Percentiles rank a stretch among this genome's conserved stretches.
phyloP scores from a whole-genome alignment of 2,888 invertebrate genomes.

The Zygogramma bicolorata region DNA sequence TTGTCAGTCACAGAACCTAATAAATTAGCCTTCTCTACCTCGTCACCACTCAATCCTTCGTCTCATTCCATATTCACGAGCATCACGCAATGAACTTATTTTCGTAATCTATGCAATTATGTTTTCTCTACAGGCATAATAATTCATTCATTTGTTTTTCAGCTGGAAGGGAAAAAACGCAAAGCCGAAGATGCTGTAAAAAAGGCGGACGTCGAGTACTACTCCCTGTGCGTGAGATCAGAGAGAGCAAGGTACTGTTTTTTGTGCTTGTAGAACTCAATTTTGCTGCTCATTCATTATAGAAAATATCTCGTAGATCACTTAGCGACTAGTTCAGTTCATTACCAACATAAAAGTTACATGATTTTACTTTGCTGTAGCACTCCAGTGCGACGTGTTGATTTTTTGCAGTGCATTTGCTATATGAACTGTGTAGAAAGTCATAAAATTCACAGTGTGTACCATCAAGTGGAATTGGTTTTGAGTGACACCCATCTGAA shows the following conservation, averaged over 20 bases:
- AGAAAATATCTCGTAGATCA: no score
- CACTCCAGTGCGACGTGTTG: no score
- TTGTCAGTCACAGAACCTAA: neutral
- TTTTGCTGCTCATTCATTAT: no score
- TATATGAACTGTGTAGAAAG: no score
- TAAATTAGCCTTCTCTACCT: neutral
- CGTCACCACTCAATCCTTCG: neutral
- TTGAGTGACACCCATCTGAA: no score
- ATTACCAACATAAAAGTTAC: no score
- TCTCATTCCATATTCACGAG: neutral
- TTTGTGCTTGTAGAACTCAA: neutral
- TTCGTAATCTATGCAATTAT: neutral
- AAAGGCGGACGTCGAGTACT: constrained; percentile 94
- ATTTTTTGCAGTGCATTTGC: no score
- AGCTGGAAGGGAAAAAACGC: constrained; percentile 88
- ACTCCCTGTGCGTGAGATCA: constrained; percentile 89
- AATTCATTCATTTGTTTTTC: constrained; percentile 35
- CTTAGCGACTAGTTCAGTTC: no score
- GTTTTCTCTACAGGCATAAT: neutral
- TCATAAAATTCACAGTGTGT: no score
- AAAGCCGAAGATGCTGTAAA: constrained; percentile 92
- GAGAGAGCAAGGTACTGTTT: constrained; percentile 81
- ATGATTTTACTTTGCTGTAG: no score
- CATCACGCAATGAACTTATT: constrained; percentile 5
- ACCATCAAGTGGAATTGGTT: no score